These are phyloP conservation scores for Cardiocondyla obscurior DNA, from an alignment of 1,140 invertebrate genomes.

Conservation along the genomic window DNA sequence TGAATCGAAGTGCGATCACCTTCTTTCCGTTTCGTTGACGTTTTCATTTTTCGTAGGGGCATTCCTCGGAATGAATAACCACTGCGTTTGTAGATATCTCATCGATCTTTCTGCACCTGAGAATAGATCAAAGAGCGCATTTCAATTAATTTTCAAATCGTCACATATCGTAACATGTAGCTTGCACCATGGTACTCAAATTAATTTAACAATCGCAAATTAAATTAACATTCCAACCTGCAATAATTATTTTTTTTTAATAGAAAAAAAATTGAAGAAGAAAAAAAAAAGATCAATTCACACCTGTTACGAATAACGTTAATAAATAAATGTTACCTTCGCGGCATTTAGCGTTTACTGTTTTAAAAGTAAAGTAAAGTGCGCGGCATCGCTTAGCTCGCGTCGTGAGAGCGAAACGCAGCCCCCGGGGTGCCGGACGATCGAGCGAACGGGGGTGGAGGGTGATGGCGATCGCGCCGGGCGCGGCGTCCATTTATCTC, in stretches of 20 bases:
- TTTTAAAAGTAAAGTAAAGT: constrained; percentile 40
- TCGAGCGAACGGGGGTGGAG: constrained; percentile 17
- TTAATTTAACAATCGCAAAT: no score
- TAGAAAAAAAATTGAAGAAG: background rate
- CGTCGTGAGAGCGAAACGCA: constrained; percentile 57
- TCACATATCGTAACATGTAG: background rate
- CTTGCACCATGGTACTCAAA: no score
- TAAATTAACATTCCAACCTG: no score
- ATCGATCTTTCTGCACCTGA: background rate
- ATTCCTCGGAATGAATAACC: background rate
- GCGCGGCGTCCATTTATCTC: constrained; percentile 66
- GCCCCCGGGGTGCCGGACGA: constrained; percentile 42
- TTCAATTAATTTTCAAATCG: background rate
- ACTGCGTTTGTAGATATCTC: background rate
- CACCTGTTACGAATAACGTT: no score
- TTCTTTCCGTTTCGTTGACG: constrained; percentile 40
- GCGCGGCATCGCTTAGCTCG: constrained; percentile 26
- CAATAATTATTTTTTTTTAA: background rate
- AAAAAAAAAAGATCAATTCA: background rate
- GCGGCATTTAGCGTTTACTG: background rate
- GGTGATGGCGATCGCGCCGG: background rate
- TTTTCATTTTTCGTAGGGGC: constrained; percentile 75
- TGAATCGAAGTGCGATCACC: constrained; percentile 36
- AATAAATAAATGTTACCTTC: background rate
- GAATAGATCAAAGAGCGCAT: background rate